A percentile compares a stretch with the other conserved stretches of the same genome.
phyloP scores from a whole-genome alignment of 2,113 vertebrate genomes.

The Otus sunia region DNA sequence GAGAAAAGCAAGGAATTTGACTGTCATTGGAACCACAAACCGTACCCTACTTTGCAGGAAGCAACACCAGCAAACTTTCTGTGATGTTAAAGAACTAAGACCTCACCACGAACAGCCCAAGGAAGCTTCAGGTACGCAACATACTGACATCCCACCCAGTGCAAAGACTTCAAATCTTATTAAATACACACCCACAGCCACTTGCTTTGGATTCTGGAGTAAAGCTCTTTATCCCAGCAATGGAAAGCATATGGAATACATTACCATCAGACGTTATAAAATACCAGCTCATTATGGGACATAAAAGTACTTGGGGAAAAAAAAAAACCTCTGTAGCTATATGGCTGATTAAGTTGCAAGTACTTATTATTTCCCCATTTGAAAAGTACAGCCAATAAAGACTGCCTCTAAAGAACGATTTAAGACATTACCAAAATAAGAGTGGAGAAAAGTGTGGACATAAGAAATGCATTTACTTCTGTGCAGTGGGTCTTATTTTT shows the following conservation, averaged over 20 bases:
- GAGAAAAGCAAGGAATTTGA: neutral
- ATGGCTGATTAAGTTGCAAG: slow-evolving; percentile 28
- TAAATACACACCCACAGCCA: slow-evolving; percentile 22
- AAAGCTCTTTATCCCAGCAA: neutral
- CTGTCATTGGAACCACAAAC: neutral
- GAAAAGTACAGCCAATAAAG: slow-evolving; percentile 14
- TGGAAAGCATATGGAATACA: slow-evolving; percentile 46
- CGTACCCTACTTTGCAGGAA: neutral
- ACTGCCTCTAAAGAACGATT: neutral
- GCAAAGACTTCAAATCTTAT: neutral
- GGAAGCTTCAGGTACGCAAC: neutral
- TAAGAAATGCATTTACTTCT: neutral
- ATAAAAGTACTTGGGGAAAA: neutral
- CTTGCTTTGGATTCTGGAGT: slow-evolving; percentile 8
- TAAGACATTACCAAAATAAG: slow-evolving; percentile 36
- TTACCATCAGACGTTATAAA: slow-evolving; percentile 46
- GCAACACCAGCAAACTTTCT: neutral
- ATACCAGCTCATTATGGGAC: slow-evolving; percentile 36
- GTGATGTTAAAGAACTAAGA: neutral
- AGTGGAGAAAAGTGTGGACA: neutral
- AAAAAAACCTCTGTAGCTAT: neutral
- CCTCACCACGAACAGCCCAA: neutral
- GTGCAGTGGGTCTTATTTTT: neutral
- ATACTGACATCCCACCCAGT: neutral
- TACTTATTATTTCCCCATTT: neutral